phyloP scores from a whole-genome alignment of 2,888 invertebrate genomes.

The Dasysyrphus tricinctus region DNA sequence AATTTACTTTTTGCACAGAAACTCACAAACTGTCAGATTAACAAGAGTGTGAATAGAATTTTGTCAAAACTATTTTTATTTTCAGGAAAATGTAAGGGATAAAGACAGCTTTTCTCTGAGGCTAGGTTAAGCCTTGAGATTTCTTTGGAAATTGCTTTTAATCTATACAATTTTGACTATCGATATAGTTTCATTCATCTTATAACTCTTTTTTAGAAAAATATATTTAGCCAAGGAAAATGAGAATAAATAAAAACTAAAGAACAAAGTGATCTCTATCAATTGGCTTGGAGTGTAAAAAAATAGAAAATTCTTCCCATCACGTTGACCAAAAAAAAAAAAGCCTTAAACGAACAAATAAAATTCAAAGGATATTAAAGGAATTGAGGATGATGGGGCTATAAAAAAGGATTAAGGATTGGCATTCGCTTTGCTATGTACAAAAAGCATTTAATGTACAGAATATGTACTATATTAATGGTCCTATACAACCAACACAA shows the following conservation, averaged over 20 bases:
- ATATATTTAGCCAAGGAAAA: not conserved
- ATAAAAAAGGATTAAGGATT: conserved; percentile 58
- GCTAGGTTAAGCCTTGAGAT: no score
- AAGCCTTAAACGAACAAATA: not conserved
- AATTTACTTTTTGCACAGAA: no score
- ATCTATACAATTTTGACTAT: no score
- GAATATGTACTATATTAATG: conserved; percentile 46
- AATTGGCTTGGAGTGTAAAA: not conserved
- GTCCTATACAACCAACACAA: conserved; percentile 77
- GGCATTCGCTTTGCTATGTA: conserved; percentile 65
- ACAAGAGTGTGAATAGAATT: no score
- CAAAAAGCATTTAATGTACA: conserved; percentile 64
- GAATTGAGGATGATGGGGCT: conserved; percentile 23
- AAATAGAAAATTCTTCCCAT: conserved; percentile 30
- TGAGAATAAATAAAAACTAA: not conserved
- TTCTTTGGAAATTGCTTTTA: no score
- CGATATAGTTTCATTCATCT: no score
- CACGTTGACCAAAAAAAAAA: not conserved
- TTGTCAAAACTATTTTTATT: no score
- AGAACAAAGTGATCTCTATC: not conserved
- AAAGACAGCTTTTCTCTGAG: no score
- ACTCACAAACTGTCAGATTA: no score
- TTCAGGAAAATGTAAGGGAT: no score
- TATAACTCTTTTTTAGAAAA: not conserved
- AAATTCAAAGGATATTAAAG: conserved; percentile 38